Evolutionary conservation across 2,888 invertebrate species (phyloP).

Genomic region (Aelia acuminata): DNA sequence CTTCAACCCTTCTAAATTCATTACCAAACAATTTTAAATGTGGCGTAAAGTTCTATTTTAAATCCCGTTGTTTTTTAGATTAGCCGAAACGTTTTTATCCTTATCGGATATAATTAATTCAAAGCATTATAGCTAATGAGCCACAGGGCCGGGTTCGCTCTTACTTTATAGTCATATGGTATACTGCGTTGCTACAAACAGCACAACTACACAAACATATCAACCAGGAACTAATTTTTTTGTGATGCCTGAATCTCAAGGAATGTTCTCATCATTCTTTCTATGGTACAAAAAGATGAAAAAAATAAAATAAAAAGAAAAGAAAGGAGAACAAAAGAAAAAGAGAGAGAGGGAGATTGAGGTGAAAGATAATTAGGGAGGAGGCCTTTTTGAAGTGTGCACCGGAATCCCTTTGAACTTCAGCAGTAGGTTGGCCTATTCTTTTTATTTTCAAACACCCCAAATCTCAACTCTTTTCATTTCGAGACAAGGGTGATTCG

Average conservation of each 20-base stretch:
- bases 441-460: not conserved
- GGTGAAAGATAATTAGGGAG: constrained; percentile 22
- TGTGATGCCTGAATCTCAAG: not conserved
- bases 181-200: no score
- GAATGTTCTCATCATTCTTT: not conserved
- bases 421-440: not conserved
- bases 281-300: not conserved
- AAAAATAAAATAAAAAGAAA: not conserved
- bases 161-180: no score
- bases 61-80: no score
- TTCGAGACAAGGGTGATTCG: not conserved
- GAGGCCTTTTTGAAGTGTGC: not conserved
- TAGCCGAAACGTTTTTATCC: no score
- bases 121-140: no score
- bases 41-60: no score
- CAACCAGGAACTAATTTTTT: no score
- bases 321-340: not conserved
- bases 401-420: not conserved
- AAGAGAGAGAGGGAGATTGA: not conserved
- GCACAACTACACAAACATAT: no score
- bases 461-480: not conserved
- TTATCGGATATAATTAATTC: no score
- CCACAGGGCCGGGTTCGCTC: no score
- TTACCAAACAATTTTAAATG: no score
- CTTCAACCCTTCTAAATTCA: no score